phyloP scores from a whole-genome alignment of 2,113 vertebrate genomes.

The Heloderma charlesbogerti region DNA sequence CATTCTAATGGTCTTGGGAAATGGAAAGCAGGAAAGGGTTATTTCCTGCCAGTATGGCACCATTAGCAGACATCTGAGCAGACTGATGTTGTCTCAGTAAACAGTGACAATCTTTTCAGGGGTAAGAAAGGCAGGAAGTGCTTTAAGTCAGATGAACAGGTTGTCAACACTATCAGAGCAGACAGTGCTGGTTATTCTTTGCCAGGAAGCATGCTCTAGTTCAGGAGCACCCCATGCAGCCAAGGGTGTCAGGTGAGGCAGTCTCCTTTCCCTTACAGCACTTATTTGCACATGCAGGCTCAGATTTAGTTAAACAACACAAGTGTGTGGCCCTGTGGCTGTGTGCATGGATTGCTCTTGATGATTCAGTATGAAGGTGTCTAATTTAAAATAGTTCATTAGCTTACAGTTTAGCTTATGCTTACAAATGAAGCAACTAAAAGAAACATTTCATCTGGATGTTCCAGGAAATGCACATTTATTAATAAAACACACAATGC shows the following conservation, averaged over 20 bases:
- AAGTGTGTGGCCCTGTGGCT: background rate
- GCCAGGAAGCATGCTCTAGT: background rate
- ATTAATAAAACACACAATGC: slow-evolving; percentile 27
- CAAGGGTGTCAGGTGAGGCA: background rate
- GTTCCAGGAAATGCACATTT: slow-evolving; percentile 9
- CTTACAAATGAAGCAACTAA: background rate
- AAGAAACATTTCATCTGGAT: slow-evolving; percentile 26
- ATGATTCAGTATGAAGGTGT: background rate
- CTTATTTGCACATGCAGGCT: background rate
- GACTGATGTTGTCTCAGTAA: too few relatives aligned
- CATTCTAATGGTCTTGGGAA: background rate
- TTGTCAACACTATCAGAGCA: background rate
- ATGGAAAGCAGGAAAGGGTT: background rate
- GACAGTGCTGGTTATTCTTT: background rate
- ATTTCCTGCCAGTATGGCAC: background rate
- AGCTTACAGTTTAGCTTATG: background rate
- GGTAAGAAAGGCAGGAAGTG: background rate
- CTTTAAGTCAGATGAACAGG: background rate
- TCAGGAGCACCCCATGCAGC: background rate
- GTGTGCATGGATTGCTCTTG: background rate
- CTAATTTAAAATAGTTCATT: background rate
- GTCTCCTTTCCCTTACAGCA: background rate
- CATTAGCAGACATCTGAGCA: background rate
- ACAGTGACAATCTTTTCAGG: background rate
- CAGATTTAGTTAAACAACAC: background rate